Percentiles rank a stretch among this genome's conserved stretches.
These are phyloP conservation scores for Tinea trinotella DNA, from an alignment of 2,888 invertebrate genomes.

Conservation along the genomic window DNA sequence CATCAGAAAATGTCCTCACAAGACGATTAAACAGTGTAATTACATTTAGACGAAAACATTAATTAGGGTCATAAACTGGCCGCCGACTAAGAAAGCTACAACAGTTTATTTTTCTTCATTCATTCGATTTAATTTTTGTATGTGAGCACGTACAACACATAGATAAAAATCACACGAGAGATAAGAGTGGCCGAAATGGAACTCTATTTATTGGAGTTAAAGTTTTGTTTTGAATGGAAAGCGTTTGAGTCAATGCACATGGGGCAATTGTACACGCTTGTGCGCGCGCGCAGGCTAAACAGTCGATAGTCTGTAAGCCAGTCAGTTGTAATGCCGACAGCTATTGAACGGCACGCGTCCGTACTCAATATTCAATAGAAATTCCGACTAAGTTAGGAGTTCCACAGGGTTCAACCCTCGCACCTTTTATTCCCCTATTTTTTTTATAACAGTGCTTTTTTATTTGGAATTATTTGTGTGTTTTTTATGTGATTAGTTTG, in stretches of 20 bases:
- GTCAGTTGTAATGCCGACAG: slow-evolving; percentile 43
- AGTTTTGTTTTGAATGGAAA: slow-evolving; percentile 31
- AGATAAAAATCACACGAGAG: slow-evolving; percentile 7
- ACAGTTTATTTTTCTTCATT: slow-evolving; percentile 66
- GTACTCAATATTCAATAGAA: slow-evolving; percentile 44
- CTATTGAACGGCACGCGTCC: slow-evolving; percentile 48
- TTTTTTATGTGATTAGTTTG: neutral
- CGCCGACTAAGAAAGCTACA: slow-evolving; percentile 55
- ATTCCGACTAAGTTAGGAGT: slow-evolving; percentile 39
- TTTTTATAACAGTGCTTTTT: neutral
- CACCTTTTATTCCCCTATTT: neutral
- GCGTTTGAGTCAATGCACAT: slow-evolving; percentile 48
- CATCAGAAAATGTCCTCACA: no score
- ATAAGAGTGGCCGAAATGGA: neutral
- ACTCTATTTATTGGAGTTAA: slow-evolving; percentile 23
- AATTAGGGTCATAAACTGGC: slow-evolving; percentile 64
- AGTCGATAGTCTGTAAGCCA: slow-evolving; percentile 39
- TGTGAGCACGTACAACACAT: neutral
- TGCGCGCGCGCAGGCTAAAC: slow-evolving; percentile 1
- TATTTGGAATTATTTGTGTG: slow-evolving; percentile 1
- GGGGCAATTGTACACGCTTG: slow-evolving; percentile 55
- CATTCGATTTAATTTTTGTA: slow-evolving; percentile 30
- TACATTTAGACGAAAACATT: slow-evolving; percentile 39
- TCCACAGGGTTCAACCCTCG: slow-evolving; percentile 32
- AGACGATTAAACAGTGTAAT: neutral